Evolutionary conservation across 1,140 invertebrate genomes (phyloP).

Genomic region (Drosophila varians): DNA sequence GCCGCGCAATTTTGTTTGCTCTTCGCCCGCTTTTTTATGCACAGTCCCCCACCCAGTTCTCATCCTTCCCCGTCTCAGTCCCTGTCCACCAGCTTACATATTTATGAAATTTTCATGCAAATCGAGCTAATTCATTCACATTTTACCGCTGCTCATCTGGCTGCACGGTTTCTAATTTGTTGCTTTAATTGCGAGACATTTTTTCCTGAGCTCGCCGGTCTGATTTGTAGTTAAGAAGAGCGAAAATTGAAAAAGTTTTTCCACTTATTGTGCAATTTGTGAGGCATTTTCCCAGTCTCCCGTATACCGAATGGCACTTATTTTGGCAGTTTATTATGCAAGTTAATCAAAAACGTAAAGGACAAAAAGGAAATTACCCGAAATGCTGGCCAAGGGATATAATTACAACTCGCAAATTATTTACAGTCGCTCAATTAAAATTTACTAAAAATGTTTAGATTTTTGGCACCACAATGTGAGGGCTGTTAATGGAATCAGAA

Average conservation of each 20-base stretch:
- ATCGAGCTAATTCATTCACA: constrained; percentile 77
- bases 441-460: constrained; percentile 8
- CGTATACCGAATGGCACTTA: constrained; percentile 1
- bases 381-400: neutral
- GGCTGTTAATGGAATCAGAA: constrained; percentile 17
- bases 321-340: constrained; percentile 3
- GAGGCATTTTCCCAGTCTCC: neutral
- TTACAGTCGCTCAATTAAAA: constrained; percentile 9
- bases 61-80: neutral
- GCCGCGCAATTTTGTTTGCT: constrained; percentile 52
- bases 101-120: constrained; percentile 80
- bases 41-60: neutral
- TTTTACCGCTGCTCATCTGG: constrained; percentile 27
- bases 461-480: neutral
- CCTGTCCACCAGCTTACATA: constrained; percentile 59
- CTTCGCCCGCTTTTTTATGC: constrained; percentile 19
- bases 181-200: constrained; percentile 47
- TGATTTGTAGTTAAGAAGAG: constrained; percentile 37
- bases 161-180: constrained; percentile 41
- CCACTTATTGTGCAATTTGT: constrained; percentile 3
- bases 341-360: constrained; percentile 20
- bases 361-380: constrained; percentile 9
- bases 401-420: constrained; percentile 22
- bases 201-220: constrained; percentile 3
- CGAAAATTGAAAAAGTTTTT: constrained; percentile 54